Base-by-base conservation (phyloP, 2,797 vertebrate genomes). In the Menidia menidia region DNA sequence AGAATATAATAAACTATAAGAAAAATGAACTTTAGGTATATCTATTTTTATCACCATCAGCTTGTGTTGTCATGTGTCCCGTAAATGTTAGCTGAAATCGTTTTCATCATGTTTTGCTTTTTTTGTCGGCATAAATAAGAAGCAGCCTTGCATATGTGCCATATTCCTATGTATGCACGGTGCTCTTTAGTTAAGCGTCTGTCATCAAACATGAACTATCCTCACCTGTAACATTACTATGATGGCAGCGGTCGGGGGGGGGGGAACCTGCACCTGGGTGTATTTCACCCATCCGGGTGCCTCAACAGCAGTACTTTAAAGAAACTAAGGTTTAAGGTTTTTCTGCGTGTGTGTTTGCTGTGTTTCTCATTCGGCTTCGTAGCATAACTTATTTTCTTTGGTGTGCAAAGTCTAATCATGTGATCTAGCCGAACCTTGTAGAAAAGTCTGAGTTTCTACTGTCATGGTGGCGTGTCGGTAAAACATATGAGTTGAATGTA, bases 31-130 rank as follows among this genome's bases (percentile, higher is more conserved):
- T 80, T 77, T 60, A 79, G 55, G 70, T 64, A 71, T 83, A 84
- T 92, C 81, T 92, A 92, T 92, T 91, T 91, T 90, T 89, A 84
- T 84, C 65, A 68, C 79, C 43, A 12, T 85, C 64, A 3, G 71
- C 73, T 84, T 77, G 81, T 80, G 78, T 83, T 76, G 76, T 68
- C 55, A 72, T 71, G 68, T 69, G 63, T 81, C 73, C 41, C 76
- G 75, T 66, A 68, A 53, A 6, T n/a, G 12, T 77, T 50, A 25
- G 25, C 30, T 60, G 53, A 77, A 69, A 78, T 54, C 60, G 57
- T 65, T 80, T 79, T 77, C 18, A 77, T 65, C 67, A 70, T 81
- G 60, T 68, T 78, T 68, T 71, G 55, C 19, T 71, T 67, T 90
- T 25, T 82, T 87, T 71, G 76, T 71, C 59, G 68, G 75, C 65